Base-by-base conservation (phyloP, 2,113 vertebrate genomes). In the Lepisosteus osseus region DNA sequence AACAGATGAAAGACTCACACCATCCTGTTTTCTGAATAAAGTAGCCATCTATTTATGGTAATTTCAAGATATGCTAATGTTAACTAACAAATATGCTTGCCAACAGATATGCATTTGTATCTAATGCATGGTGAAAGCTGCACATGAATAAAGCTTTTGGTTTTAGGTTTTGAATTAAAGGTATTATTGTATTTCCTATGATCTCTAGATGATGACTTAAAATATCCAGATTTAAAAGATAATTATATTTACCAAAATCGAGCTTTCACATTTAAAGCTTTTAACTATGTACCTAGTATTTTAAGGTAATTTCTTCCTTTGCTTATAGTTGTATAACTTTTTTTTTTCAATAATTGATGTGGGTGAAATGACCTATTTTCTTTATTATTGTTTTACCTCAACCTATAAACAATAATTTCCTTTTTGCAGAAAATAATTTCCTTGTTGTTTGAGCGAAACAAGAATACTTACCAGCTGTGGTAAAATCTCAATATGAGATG, bases 401-500 rank as follows among this genome's bases (percentile, higher is more conserved):
- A 57, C 69, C 59, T 57, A 55, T 40, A 6, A n/a, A 40, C 66
- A 7, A 47, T 61, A 6, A 17, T 17, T 8, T 17, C 72, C 43
- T 71, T 40, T 41, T 4, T 15, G 42, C 54, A 57, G 42, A 69
- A 75, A 74, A 54, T 40, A 40, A 75, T 69, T 77, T 67, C 66
- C 56, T 72, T 78, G 42, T 70, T 61, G 56, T 57, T 57, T n/a
- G 12, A 42, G 40, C 0, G 3, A 2, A 70, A 17, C 68, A 65
- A 68, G 70, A 69, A 68, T 77, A 63, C 72, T 61, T 47, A 59
- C 47, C 69, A 44, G 77, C 72, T 72, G 72, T 41, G 45, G 7
- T 9, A 65, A 71, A 71, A 67, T 86, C 82, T 82, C 81, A 83
- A 78, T 81, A 86, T 74, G 81, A 82, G 77, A 78, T 85, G 87